phyloP scores from a whole-genome alignment of 1,140 invertebrate genomes.

The Lepidotrigona ventralis region DNA sequence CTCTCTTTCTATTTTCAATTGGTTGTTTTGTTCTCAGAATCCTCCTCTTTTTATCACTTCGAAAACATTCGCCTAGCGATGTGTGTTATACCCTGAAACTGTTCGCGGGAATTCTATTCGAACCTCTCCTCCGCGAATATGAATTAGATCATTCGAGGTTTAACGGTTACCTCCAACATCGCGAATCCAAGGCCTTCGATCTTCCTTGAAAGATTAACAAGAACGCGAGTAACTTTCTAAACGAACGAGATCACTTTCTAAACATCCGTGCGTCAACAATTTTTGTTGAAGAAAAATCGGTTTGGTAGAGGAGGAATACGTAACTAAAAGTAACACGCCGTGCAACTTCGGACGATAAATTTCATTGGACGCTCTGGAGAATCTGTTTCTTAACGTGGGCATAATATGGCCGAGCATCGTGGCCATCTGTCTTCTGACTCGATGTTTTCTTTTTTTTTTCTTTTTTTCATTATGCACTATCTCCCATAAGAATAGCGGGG shows the following conservation, averaged over 20 bases:
- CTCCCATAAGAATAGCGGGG: slow-evolving; percentile 55
- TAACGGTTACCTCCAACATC: background rate
- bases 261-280: too few relatives aligned
- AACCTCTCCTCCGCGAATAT: background rate
- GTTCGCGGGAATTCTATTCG: slow-evolving; percentile 5
- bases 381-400: slow-evolving; percentile 42
- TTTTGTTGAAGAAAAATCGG: background rate
- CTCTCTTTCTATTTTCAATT: slow-evolving; percentile 19
- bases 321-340: background rate
- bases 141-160: background rate
- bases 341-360: slow-evolving; percentile 6
- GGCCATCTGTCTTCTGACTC: slow-evolving; percentile 58
- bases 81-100: slow-evolving; percentile 37
- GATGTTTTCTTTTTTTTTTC: slow-evolving; percentile 35
- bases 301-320: background rate
- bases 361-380: slow-evolving; percentile 9
- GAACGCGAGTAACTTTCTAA: background rate
- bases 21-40: slow-evolving; percentile 1
- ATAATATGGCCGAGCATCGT: slow-evolving; percentile 19
- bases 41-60: slow-evolving; percentile 9
- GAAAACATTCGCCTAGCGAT: slow-evolving; percentile 34
- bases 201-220: background rate
- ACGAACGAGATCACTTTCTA: too few relatives aligned
- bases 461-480: slow-evolving; percentile 48
- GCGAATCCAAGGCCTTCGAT: background rate